A percentile compares a stretch with the other conserved stretches of the same genome.
Conservation (phyloP, 2,113 vertebrate species). For the Nannobrachium achirus region DNA sequence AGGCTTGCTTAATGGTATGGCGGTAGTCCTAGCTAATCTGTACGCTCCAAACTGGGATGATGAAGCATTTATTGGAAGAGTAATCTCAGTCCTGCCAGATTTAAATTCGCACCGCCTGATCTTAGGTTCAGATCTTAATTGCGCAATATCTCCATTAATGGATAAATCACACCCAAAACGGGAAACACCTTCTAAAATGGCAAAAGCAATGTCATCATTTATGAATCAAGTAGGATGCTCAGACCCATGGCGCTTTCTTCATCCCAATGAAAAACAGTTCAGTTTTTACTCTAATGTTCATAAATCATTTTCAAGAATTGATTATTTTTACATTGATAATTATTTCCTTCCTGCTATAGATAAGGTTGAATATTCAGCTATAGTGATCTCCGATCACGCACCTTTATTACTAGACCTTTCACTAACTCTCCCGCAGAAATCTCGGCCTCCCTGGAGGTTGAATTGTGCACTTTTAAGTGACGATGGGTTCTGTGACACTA, state of each 20-base stretch:
- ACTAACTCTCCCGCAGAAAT: background rate
- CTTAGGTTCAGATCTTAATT: too few species aligned
- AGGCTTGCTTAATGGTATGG: too few species aligned
- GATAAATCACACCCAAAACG: too few species aligned
- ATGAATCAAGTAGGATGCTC: background rate
- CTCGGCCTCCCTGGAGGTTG: background rate
- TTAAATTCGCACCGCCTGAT: too few species aligned
- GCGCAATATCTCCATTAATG: too few species aligned
- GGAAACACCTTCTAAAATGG: too few species aligned
- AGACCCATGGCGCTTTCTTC: background rate
- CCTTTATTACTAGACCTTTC: background rate
- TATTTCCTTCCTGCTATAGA: background rate
- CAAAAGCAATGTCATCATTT: constrained; percentile 2
- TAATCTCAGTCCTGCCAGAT: too few species aligned
- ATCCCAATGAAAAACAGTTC: constrained; percentile 9
- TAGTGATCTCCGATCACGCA: constrained; percentile 14
- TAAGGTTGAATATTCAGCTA: background rate
- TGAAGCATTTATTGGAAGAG: too few species aligned
- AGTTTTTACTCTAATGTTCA: background rate
- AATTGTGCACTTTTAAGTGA: background rate
- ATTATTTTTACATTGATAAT: background rate
- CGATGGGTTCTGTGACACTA: background rate
- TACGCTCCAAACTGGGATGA: too few species aligned
- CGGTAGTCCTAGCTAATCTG: too few species aligned
- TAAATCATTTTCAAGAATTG: background rate